Evolutionary conservation across 2,797 vertebrate genomes (phyloP), one percentile per base, ranked within the genome.

Genomic region (Bryconaethiops microstoma): DNA sequence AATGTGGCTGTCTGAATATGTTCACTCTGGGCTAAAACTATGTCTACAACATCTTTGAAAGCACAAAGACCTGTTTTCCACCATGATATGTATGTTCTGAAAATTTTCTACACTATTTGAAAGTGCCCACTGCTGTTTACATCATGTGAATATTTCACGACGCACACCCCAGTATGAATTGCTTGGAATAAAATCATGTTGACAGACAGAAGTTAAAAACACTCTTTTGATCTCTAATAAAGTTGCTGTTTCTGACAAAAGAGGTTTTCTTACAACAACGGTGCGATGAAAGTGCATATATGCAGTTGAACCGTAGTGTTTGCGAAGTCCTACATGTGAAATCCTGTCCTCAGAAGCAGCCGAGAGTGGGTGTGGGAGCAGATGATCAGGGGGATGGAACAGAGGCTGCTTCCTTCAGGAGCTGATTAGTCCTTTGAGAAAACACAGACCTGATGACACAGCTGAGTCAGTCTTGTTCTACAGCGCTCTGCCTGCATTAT

Each of bases 361-460:
- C 76, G 78, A 23, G 65, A 6, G 45, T 78, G 62, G 39, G 17
- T 72, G 68, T 78, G 7, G 42, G 40, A 25, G 77, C 25, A 2
- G 45, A n/a, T 71, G 55, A 72, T 21, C 25, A 10, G 42, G 62
- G 23, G 29, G 48, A 6, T 45, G 17, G 54, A 69, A 59, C 13
- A 0, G 52, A 68, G 52, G n/a, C 14, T 17, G 35, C 40, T 35
- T 65, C 82, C 67, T 85, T 50, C 80, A 80, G 75, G 65, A 67
- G 60, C 57, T 75, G 42, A 87, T 23, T 65, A 19, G 48, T 54
- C 83, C 82, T 84, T 74, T 82, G 82, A 83, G 87, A 87, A 88
- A 60, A 48, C 45, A 12, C 45, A 48, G 42, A 73, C 29, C 59
- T 68, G 42, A 13, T 48, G 21, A 45, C 13, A 69, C 19, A 23